These are phyloP conservation scores for Euclidia mi DNA, from an alignment of 2,888 invertebrate species.

Conservation along the genomic window DNA sequence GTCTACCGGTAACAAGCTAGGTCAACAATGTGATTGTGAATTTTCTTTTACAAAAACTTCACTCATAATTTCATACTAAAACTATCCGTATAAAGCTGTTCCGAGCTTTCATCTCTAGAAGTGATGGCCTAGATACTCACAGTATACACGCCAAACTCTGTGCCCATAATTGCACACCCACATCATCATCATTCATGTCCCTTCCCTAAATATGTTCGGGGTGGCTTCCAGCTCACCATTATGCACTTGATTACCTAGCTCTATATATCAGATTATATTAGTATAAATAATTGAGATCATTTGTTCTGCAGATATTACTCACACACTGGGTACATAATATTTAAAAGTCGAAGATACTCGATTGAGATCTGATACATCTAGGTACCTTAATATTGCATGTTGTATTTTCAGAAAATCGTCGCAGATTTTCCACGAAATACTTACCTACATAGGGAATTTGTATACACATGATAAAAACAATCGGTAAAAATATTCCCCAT, in stretches of 20 bases:
- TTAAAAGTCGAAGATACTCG: no score
- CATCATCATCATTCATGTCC: conserved; percentile 20
- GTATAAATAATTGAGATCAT: no score
- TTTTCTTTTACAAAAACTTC: background rate
- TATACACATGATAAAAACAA: conserved; percentile 24
- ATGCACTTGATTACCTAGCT: conserved; percentile 8
- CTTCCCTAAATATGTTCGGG: conserved; percentile 12
- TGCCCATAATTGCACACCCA: conserved; percentile 18
- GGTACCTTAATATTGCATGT: no score
- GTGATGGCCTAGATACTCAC: conserved; percentile 8
- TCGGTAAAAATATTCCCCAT: conserved; percentile 43
- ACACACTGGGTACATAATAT: no score
- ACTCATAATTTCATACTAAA: no score
- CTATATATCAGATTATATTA: no score
- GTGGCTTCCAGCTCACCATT: conserved; percentile 4
- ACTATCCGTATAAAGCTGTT: no score
- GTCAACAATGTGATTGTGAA: conserved; percentile 1
- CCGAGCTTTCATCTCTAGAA: background rate
- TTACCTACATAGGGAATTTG: conserved; percentile 18
- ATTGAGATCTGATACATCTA: no score
- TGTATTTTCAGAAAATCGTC: no score
- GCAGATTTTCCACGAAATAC: no score
- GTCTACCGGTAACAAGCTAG: conserved; percentile 2
- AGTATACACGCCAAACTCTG: conserved; percentile 3
- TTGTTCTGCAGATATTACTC: no score